These are phyloP conservation scores for Morpho deidamia DNA, from an alignment of 2,888 invertebrate species.

Conservation along the genomic window DNA sequence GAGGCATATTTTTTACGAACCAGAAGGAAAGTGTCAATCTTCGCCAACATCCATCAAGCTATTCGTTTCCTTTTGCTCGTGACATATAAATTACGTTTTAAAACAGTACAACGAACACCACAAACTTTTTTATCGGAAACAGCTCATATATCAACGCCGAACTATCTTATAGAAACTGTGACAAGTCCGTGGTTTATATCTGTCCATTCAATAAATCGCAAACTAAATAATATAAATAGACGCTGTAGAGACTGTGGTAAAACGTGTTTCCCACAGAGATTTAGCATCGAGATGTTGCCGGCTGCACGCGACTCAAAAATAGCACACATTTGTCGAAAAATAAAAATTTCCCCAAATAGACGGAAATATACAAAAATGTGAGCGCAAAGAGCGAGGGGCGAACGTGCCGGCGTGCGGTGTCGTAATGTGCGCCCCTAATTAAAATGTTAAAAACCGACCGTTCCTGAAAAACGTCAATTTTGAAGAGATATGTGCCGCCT, in stretches of 20 bases:
- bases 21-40: slow-evolving; percentile 72
- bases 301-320: slow-evolving; percentile 75
- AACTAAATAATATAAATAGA: slow-evolving; percentile 33
- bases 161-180: slow-evolving; percentile 5
- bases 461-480: slow-evolving; percentile 76
- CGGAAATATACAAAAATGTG: slow-evolving; percentile 77
- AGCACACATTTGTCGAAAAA: slow-evolving; percentile 76
- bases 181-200: slow-evolving; percentile 14
- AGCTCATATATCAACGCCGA: slow-evolving; percentile 13
- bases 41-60: slow-evolving; percentile 63
- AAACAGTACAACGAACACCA: slow-evolving; percentile 15
- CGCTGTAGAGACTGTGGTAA: slow-evolving; percentile 35
- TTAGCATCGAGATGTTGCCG: slow-evolving; percentile 65
- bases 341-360: slow-evolving; percentile 77
- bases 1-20: slow-evolving; percentile 54
- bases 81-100: slow-evolving; percentile 54
- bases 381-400: slow-evolving; percentile 71
- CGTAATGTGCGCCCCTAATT: slow-evolving; percentile 79
- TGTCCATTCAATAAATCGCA: slow-evolving; percentile 24
- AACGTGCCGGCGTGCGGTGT: slow-evolving; percentile 62
- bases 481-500: slow-evolving; percentile 76
- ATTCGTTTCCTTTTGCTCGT: slow-evolving; percentile 57
- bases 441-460: slow-evolving; percentile 77
- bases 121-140: slow-evolving; percentile 19
- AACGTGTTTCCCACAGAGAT: slow-evolving; percentile 75